phyloP scores from a whole-genome alignment of 2,113 vertebrate genomes.

The Hemicordylus capensis region DNA sequence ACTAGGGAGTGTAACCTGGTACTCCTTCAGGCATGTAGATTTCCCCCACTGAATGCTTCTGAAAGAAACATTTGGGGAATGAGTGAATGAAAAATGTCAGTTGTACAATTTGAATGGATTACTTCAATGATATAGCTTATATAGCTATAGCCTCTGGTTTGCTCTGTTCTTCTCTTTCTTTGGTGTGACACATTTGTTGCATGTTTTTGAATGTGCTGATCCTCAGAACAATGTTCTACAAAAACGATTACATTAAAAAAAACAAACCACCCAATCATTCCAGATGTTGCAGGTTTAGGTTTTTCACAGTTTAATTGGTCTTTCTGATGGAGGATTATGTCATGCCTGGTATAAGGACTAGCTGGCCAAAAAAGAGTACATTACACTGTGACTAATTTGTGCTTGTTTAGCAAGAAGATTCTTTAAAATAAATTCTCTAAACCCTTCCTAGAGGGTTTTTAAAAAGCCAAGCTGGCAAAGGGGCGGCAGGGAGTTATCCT shows the following conservation, averaged over 20 bases:
- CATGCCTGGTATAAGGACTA: slow-evolving; percentile 56
- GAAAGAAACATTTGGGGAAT: not conserved
- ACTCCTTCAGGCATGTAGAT: not conserved
- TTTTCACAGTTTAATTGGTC: slow-evolving; percentile 70
- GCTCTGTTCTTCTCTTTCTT: slow-evolving; percentile 7
- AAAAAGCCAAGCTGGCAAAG: too few relatives aligned
- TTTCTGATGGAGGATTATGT: slow-evolving; percentile 68
- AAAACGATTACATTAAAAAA: slow-evolving; percentile 62
- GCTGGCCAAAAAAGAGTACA: slow-evolving; percentile 51
- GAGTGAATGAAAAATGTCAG: not conserved
- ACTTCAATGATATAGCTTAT: not conserved
- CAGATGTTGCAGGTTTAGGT: slow-evolving; percentile 54
- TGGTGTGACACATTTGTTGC: slow-evolving; percentile 2
- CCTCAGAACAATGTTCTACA: slow-evolving; percentile 56
- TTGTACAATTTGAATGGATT: not conserved
- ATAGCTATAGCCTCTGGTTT: too few relatives aligned
- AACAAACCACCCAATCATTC: slow-evolving; percentile 56
- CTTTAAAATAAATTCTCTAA: slow-evolving; percentile 42
- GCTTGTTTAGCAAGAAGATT: slow-evolving; percentile 56
- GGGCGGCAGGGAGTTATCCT: too few relatives aligned
- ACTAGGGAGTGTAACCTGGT: not conserved
- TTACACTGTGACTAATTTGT: slow-evolving; percentile 56
- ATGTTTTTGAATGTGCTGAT: slow-evolving; percentile 43
- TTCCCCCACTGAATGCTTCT: not conserved
- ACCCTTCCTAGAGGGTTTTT: slow-evolving; percentile 50